phyloP scores from a whole-genome alignment of 2,797 vertebrate species.

The Malurus leucopterus region DNA sequence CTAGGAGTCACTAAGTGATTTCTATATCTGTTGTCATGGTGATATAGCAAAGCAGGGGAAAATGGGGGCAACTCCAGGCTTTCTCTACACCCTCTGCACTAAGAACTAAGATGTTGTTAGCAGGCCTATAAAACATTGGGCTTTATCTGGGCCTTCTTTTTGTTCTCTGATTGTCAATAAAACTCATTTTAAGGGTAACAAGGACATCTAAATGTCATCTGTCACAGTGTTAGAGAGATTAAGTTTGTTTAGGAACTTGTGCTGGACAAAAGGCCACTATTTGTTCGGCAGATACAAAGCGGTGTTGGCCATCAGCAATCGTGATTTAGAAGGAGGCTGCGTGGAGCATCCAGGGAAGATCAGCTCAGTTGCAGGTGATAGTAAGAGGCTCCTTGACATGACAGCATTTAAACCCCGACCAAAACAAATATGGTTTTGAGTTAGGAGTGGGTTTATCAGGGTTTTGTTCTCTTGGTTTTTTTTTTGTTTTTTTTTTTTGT shows the following conservation, averaged over 20 bases:
- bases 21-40: conserved; percentile 99
- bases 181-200: conserved; percentile 87
- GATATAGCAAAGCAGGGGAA: conserved; percentile 88
- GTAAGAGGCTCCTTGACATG: conserved; percentile 70
- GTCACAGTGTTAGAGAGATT: conserved; percentile 87
- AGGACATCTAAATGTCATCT: conserved; percentile 90
- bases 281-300: conserved; percentile 82
- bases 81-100: conserved; percentile 82
- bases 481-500: background rate
- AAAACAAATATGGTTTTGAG: conserved; percentile 66
- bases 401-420: conserved; percentile 52
- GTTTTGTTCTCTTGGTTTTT: background rate
- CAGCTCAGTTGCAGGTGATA: conserved; percentile 81
- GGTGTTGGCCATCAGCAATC: conserved; percentile 72
- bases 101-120: conserved; percentile 84
- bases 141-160: conserved; percentile 83
- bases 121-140: conserved; percentile 83
- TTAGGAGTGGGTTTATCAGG: conserved; percentile 1
- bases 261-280: conserved; percentile 81
- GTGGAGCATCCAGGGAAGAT: conserved; percentile 71
- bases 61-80: conserved; percentile 93
- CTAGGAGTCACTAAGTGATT: conserved; percentile 96
- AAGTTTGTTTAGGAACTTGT: conserved; percentile 89
- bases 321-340: conserved; percentile 75
- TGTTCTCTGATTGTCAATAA: conserved; percentile 87